These are phyloP conservation scores for Caradrina kadenii DNA, from an alignment of 2,888 invertebrate species.

Conservation along the genomic window DNA sequence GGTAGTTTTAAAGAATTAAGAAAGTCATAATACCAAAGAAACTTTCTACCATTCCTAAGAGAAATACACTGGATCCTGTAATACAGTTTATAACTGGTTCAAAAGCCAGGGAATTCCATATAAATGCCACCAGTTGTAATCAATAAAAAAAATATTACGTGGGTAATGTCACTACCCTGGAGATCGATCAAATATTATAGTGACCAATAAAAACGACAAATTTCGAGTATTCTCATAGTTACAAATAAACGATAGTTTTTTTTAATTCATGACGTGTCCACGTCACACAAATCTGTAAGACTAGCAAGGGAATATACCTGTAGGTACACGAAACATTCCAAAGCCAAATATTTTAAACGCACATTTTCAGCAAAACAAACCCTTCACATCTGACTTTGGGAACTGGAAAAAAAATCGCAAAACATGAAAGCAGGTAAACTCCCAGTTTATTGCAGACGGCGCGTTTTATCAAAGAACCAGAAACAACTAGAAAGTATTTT, in stretches of 20 bases:
- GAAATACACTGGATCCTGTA: too few relatives aligned
- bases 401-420: constrained; percentile 73
- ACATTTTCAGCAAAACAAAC: constrained; percentile 23
- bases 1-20: background rate
- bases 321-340: background rate
- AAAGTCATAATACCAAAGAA: background rate
- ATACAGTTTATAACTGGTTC: too few relatives aligned
- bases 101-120: too few relatives aligned
- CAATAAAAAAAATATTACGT: too few relatives aligned
- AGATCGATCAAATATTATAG: background rate
- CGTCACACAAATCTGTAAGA: background rate
- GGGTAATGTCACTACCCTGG: background rate
- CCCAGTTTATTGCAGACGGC: constrained; percentile 67
- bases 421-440: constrained; percentile 75
- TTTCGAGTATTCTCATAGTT: background rate
- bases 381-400: constrained; percentile 8
- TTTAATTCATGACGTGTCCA: background rate
- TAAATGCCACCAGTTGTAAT: too few relatives aligned
- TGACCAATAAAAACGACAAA: background rate
- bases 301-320: background rate
- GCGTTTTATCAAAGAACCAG: constrained; percentile 38
- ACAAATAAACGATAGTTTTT: background rate
- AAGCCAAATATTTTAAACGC: background rate
- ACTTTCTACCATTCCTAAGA: too few relatives aligned
- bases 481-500: constrained; percentile 75